These are phyloP conservation scores for Orthosia incerta DNA, from an alignment of 2,888 invertebrate species.

Conservation along the genomic window DNA sequence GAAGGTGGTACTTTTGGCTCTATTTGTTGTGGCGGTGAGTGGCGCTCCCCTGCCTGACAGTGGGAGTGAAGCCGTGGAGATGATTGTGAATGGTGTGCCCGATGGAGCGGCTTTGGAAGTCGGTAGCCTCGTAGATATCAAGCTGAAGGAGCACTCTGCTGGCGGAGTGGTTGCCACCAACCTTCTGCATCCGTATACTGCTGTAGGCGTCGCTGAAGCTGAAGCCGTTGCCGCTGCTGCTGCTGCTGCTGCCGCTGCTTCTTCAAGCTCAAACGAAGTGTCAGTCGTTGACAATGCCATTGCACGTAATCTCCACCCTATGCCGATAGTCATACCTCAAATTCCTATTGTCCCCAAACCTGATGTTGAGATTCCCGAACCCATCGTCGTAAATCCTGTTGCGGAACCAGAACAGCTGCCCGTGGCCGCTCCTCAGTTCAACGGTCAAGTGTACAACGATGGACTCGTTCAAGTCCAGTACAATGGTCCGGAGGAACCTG, in stretches of 20 bases:
- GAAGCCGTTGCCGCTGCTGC: conserved; percentile 64
- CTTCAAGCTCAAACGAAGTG: conserved; percentile 5
- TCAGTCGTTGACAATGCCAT: conserved; percentile 7
- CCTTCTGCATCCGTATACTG: conserved; percentile 77
- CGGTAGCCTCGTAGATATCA: conserved; percentile 75
- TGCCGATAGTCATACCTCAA: conserved; percentile 43
- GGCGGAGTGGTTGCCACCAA: conserved; percentile 73
- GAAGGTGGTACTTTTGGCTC: conserved; percentile 78
- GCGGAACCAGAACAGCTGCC: conserved; percentile 56
- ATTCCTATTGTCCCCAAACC: conserved; percentile 46
- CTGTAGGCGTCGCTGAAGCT: conserved; percentile 77
- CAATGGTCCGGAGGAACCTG: conserved; percentile 75
- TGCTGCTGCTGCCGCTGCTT: conserved; percentile 50
- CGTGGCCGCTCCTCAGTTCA: conserved; percentile 54
- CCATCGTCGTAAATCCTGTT: conserved; percentile 24
- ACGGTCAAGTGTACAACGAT: conserved; percentile 80
- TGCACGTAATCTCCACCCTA: neutral
- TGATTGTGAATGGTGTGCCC: conserved; percentile 79
- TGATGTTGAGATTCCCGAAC: conserved; percentile 39
- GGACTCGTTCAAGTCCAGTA: conserved; percentile 77
- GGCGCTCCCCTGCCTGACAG: conserved; percentile 73
- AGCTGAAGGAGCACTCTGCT: conserved; percentile 75
- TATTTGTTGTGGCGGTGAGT: conserved; percentile 78
- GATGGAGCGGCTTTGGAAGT: conserved; percentile 79
- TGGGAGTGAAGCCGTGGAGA: conserved; percentile 74